Base-by-base conservation (phyloP, 2,888 invertebrate genomes). In the Hipparchia sbordonii region DNA sequence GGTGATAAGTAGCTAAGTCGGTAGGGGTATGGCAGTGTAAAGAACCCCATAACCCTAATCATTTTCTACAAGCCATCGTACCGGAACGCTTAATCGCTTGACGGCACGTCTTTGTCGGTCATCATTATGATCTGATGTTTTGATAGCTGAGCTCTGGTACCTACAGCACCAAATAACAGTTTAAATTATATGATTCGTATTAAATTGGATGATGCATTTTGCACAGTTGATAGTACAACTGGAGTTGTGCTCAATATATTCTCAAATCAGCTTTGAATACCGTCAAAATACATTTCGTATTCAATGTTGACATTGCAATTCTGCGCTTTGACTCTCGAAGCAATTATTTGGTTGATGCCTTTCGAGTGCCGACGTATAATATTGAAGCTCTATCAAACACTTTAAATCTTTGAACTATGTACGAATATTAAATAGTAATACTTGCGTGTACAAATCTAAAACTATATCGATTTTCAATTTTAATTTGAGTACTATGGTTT, bases 241-340 rank as follows among this genome's bases (percentile, higher is more conserved):
- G n/a, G n/a, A 56, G 56, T 56, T 57, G 56, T 67, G 66, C 67
- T 59, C 59, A 57, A 60, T 69, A 69, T 69, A 61, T 60, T 69
- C 69, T 33, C 51, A 52, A 69, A 69, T 61, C 23, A 13, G 60
- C 69, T 52, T 69, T 69, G 69, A 69, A 69, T 61, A 69, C 69
- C 69, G 52, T 13, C 69, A 61, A 61, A 61, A 69, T 61, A 69
- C 69, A 69, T 69, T 69, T 60, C 39, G 69, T 69, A 69, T 69
- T 60, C 69, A 52, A 69, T 61, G 69, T 45, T 62, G 70, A 62
- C 54, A 56, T 51, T 62, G 70, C 62, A 56, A 56, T 70, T 45
- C 10, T 62, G 63, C 48, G 63, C 62, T 62, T 46, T 70, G 63
- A 56, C 54, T 70, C 46, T 62, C 63, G 23, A 70, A 70, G 62